Evolutionary conservation across 2,888 invertebrate genomes (phyloP).

Genomic region (Drosophila percnosoma): DNA sequence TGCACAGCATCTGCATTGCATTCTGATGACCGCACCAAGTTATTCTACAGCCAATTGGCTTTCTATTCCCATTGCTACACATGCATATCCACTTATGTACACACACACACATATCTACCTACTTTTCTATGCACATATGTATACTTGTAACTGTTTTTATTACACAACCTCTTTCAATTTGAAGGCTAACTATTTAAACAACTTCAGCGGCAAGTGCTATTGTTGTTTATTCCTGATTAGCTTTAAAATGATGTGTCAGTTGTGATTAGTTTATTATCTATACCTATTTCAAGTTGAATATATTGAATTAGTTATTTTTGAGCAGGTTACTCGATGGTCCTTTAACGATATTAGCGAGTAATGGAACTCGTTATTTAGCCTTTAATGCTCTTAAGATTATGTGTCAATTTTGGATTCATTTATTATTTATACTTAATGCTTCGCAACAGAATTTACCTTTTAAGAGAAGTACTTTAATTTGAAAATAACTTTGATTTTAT

Average conservation of each 20-base stretch:
- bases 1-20: slow-evolving; percentile 58
- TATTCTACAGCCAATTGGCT: slow-evolving; percentile 66
- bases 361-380: background rate
- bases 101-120: background rate
- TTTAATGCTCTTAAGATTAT: background rate
- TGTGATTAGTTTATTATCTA: background rate
- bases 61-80: slow-evolving; percentile 17
- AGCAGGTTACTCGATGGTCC: background rate
- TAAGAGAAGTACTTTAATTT: background rate
- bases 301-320: background rate
- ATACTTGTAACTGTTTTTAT: slow-evolving; percentile 16
- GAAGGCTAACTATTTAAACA: slow-evolving; percentile 19
- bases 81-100: background rate
- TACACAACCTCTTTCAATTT: slow-evolving; percentile 43
- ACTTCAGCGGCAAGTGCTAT: slow-evolving; percentile 20
- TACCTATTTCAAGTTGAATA: background rate
- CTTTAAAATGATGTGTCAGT: background rate
- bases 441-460: background rate
- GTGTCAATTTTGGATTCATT: background rate
- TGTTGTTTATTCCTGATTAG: slow-evolving; percentile 9
- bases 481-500: background rate
- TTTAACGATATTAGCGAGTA: background rate
- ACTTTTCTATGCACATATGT: background rate
- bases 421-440: background rate
- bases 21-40: slow-evolving; percentile 56